phyloP scores from a whole-genome alignment of 1,140 invertebrate species.

The Calliopsis andreniformis region DNA sequence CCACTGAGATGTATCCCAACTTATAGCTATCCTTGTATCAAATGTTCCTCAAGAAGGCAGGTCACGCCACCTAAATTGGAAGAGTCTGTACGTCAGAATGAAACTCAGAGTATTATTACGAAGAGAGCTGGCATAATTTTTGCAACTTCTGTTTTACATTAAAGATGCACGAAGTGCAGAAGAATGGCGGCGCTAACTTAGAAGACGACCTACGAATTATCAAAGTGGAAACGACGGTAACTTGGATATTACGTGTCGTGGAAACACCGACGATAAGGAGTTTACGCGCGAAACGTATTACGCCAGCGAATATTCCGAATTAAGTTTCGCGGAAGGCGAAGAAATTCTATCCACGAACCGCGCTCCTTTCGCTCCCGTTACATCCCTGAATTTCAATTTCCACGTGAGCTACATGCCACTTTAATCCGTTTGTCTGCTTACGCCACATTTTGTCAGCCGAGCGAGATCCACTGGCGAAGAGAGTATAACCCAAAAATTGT shows the following conservation, averaged over 20 bases:
- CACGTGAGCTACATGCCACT: conserved; percentile 21
- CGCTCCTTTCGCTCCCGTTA: conserved; percentile 15
- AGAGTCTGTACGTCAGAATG: no score
- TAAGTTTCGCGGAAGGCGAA: conserved; percentile 18
- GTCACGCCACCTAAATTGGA: no score
- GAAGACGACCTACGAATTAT: background rate
- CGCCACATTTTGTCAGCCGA: background rate
- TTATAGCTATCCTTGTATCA: no score
- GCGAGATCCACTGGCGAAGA: background rate
- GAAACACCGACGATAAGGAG: conserved; percentile 10
- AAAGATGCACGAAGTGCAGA: no score
- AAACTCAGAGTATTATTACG: no score
- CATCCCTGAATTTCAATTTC: conserved; percentile 44
- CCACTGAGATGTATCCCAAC: no score
- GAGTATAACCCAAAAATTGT: background rate
- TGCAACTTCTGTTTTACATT: background rate
- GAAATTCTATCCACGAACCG: conserved; percentile 19
- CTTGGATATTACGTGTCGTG: background rate
- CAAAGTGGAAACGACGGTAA: background rate
- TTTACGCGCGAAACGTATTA: conserved; percentile 35
- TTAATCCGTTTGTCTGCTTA: conserved; percentile 11
- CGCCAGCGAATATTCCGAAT: conserved; percentile 26
- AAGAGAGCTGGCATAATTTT: no score
- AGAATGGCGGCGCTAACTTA: background rate
- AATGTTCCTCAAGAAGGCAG: no score